A percentile compares a stretch with the other conserved stretches of the same genome.
phyloP scores from a whole-genome alignment of 2,113 vertebrate genomes.

The Etheostoma cragini region DNA sequence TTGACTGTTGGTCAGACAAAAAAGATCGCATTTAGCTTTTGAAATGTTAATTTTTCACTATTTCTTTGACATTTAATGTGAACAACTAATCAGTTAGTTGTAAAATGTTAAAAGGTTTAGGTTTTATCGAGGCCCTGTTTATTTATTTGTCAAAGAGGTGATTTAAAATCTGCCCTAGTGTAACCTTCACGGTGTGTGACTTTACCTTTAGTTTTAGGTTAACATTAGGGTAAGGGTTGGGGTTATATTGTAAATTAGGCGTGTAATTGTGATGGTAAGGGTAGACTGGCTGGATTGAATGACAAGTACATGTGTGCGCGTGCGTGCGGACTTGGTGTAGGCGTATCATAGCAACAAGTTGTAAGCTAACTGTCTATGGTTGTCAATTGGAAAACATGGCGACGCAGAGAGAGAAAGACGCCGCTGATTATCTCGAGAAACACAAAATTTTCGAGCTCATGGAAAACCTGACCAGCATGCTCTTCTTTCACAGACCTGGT shows the following conservation, averaged over 20 bases:
- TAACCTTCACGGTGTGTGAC: too few species aligned
- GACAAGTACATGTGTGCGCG: background rate
- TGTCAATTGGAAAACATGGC: slow-evolving; percentile 59
- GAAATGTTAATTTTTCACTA: background rate
- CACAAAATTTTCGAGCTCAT: slow-evolving; percentile 76
- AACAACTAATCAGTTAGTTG: too few species aligned
- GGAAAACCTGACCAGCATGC: slow-evolving; percentile 76
- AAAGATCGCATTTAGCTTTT: background rate
- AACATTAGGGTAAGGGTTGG: too few species aligned
- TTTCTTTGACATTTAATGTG: too few species aligned
- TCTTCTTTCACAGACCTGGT: slow-evolving; percentile 82
- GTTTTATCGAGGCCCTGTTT: too few species aligned
- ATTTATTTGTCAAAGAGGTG: too few species aligned
- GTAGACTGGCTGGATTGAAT: background rate
- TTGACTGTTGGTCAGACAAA: background rate
- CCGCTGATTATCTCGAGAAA: slow-evolving; percentile 69
- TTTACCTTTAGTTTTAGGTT: too few species aligned
- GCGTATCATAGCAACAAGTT: slow-evolving; percentile 79
- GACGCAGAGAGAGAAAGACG: slow-evolving; percentile 68
- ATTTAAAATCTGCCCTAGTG: too few species aligned
- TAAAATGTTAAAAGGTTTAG: too few species aligned
- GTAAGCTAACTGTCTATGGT: background rate
- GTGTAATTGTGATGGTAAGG: too few species aligned
- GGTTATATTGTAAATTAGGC: too few species aligned
- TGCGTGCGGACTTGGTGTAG: background rate